phyloP scores from a whole-genome alignment of 2,113 vertebrate genomes.

The Peromyscus polionotus region DNA sequence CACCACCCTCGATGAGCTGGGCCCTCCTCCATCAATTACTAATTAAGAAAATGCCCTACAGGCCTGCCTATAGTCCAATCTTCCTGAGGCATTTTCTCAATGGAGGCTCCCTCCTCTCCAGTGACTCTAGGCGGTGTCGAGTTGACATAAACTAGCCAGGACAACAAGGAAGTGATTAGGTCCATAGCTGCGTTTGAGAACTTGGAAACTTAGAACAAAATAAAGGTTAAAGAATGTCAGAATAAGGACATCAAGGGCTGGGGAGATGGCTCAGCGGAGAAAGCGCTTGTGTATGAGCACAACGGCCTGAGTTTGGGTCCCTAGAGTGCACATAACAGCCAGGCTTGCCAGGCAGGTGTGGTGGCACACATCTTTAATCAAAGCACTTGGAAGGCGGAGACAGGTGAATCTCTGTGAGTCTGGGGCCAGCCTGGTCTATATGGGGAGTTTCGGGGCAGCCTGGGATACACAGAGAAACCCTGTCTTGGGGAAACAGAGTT shows the following conservation, averaged over 20 bases:
- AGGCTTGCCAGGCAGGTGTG: too few species aligned
- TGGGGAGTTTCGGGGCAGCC: too few species aligned
- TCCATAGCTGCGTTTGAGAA: background rate
- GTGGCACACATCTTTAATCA: too few species aligned
- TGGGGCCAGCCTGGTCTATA: too few species aligned
- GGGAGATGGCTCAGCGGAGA: background rate
- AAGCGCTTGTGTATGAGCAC: too few species aligned
- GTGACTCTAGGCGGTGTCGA: background rate
- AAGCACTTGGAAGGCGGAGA: too few species aligned
- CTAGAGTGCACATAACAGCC: background rate
- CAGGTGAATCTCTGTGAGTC: too few species aligned
- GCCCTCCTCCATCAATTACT: background rate
- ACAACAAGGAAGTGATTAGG: background rate
- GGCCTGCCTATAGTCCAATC: background rate
- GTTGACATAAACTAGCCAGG: background rate
- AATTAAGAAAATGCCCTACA: background rate
- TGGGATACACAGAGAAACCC: too few species aligned
- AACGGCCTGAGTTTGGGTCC: background rate
- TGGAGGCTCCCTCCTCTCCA: too few species aligned
- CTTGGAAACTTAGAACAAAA: background rate
- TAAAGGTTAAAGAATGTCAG: background rate
- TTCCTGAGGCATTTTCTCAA: background rate
- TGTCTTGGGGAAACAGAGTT: too few species aligned
- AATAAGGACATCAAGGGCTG: background rate
- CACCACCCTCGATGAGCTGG: background rate